These are phyloP conservation scores for Cuniculus paca DNA, from an alignment of 2,797 vertebrate species.

Conservation along the genomic window DNA sequence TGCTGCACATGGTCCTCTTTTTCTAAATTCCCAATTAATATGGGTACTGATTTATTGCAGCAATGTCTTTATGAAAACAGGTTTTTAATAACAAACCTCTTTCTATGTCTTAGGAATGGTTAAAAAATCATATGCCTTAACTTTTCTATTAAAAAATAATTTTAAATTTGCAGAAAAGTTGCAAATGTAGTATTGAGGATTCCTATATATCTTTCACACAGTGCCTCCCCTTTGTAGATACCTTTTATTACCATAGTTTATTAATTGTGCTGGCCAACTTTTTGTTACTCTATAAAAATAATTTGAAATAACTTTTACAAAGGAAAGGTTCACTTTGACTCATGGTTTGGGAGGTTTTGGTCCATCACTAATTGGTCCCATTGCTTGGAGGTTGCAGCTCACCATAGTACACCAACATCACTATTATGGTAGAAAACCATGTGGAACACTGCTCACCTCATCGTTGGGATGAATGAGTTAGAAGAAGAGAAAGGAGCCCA, in stretches of 20 bases:
- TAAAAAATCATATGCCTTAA: background rate
- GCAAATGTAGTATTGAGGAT: background rate
- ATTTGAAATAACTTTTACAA: background rate
- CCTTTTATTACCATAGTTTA: rapidly evolving
- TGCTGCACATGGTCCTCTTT: background rate
- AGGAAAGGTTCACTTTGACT: background rate
- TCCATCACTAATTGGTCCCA: background rate
- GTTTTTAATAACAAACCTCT: background rate
- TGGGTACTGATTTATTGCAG: background rate
- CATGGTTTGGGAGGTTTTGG: background rate
- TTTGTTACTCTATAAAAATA: background rate
- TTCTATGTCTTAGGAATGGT: background rate
- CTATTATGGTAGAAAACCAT: background rate
- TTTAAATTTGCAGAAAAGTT: background rate
- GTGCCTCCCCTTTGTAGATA: too few species aligned
- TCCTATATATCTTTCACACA: background rate
- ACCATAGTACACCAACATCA: background rate
- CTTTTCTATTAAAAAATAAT: background rate
- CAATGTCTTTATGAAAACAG: background rate
- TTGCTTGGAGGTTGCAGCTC: background rate
- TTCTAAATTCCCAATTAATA: background rate
- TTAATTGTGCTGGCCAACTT: background rate
- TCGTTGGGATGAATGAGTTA: background rate
- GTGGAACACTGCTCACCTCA: background rate
- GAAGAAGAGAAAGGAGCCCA: background rate